phyloP scores from a whole-genome alignment of 2,888 invertebrate species.

The Hedychridium roseum region DNA sequence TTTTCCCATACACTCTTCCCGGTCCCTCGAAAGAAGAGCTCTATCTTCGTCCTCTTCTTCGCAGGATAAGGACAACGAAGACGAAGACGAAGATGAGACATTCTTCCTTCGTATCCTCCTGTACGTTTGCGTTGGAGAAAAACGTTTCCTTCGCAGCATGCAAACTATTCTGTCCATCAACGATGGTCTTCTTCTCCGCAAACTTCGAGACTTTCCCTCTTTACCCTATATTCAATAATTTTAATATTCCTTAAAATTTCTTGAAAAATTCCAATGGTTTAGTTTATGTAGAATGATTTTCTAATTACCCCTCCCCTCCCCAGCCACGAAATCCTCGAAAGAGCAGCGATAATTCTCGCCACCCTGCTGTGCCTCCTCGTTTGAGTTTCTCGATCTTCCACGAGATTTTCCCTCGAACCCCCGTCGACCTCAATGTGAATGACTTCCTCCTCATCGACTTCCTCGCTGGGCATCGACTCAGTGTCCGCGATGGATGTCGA shows the following conservation, averaged over 20 bases:
- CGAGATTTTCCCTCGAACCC: constrained; percentile 28
- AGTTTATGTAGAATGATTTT: background rate
- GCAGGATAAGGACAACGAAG: constrained; percentile 21
- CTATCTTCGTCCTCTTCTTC: constrained; percentile 12
- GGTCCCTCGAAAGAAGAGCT: too few species aligned
- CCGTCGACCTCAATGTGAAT: constrained; percentile 43
- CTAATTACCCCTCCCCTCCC: constrained; percentile 28
- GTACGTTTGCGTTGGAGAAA: constrained; percentile 12
- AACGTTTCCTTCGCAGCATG: constrained; percentile 28
- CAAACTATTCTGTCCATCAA: constrained; percentile 37
- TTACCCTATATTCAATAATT: too few species aligned
- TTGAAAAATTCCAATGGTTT: too few species aligned
- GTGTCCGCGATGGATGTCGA: constrained; percentile 45
- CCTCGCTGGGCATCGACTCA: constrained; percentile 44
- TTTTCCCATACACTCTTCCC: background rate
- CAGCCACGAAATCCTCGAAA: constrained; percentile 43
- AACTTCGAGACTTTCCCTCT: too few species aligned
- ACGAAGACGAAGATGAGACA: constrained; percentile 25
- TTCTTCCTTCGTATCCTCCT: constrained; percentile 14
- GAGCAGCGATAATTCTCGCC: constrained; percentile 38
- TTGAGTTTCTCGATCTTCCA: constrained; percentile 25
- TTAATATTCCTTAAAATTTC: too few species aligned
- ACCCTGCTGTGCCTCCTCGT: constrained; percentile 33
- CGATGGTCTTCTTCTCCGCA: constrained; percentile 27
- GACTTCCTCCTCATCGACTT: constrained; percentile 44